A percentile compares a stretch with the other conserved stretches of the same genome.
Evolutionary conservation across 2,113 vertebrate genomes (phyloP).

Genomic region (Odontesthes bonariensis): DNA sequence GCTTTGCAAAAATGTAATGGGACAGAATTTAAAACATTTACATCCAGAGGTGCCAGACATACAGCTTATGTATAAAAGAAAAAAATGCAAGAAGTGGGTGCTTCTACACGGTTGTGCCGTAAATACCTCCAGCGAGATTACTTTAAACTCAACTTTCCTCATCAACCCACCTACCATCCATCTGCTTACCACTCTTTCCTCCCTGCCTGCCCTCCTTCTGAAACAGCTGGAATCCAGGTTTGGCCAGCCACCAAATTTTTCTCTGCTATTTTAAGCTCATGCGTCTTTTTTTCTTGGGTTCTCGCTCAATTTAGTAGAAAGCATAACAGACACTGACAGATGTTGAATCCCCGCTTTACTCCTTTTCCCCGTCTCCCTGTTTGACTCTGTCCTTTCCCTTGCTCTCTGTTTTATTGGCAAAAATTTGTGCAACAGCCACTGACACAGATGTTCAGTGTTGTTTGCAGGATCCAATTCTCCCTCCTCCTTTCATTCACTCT

Average conservation of each 20-base stretch:
- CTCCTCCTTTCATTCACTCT: conserved; percentile 40
- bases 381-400: conserved; percentile 42
- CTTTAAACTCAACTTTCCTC: conserved; percentile 22
- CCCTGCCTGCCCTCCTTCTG: conserved; percentile 39
- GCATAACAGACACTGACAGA: conserved; percentile 73
- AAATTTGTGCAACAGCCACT: conserved; percentile 75
- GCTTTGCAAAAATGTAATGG: not conserved
- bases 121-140: not conserved
- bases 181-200: conserved; percentile 13
- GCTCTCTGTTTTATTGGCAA: conserved; percentile 65
- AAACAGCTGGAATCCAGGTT: conserved; percentile 75
- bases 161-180: conserved; percentile 29
- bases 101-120: not conserved
- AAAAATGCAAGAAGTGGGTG: too few species aligned
- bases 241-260: conserved; percentile 79
- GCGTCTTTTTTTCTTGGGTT: conserved; percentile 57
- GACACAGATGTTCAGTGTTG: conserved; percentile 82
- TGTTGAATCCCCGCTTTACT: conserved; percentile 54
- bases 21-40: too few species aligned
- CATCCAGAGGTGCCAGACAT: too few species aligned
- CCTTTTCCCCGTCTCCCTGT: conserved; percentile 46
- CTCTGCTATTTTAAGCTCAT: conserved; percentile 78
- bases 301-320: conserved; percentile 74
- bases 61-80: too few species aligned
- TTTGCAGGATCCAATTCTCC: conserved; percentile 47